phyloP scores from a whole-genome alignment of 2,797 vertebrate species.

The Hafferia zeledoni region DNA sequence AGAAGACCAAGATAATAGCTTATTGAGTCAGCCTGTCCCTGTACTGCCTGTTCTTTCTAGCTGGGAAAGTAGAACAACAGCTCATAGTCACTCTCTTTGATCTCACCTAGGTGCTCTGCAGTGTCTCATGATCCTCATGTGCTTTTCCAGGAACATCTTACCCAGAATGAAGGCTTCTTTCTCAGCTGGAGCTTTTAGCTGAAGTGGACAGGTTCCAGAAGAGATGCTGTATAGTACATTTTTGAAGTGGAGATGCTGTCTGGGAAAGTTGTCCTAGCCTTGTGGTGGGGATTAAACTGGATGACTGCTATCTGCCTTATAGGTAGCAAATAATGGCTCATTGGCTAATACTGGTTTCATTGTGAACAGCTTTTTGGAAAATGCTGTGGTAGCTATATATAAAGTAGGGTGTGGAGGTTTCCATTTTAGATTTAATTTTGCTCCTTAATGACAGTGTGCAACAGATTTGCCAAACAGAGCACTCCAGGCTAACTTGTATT shows the following conservation, averaged over 20 bases:
- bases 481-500: not conserved
- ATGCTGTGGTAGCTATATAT: not conserved
- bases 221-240: not conserved
- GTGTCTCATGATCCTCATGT: not conserved
- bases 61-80: not conserved
- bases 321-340: not conserved
- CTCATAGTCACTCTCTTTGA: not conserved
- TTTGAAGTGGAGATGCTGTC: not conserved
- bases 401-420: not conserved
- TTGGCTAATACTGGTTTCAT: not conserved
- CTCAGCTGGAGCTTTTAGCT: not conserved
- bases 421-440: slow-evolving; percentile 6
- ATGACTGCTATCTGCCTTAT: not conserved
- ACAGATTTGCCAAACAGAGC: not conserved
- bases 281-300: not conserved
- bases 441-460: not conserved
- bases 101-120: not conserved
- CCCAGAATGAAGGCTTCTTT: not conserved
- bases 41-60: not conserved
- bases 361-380: not conserved
- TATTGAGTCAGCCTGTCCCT: fast-evolving
- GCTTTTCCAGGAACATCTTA: not conserved
- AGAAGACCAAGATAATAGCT: not conserved
- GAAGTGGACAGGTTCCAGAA: not conserved
- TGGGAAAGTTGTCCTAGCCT: not conserved